These are phyloP conservation scores for Lamprotornis superbus DNA, from an alignment of 2,113 vertebrate genomes.

Conservation along the genomic window DNA sequence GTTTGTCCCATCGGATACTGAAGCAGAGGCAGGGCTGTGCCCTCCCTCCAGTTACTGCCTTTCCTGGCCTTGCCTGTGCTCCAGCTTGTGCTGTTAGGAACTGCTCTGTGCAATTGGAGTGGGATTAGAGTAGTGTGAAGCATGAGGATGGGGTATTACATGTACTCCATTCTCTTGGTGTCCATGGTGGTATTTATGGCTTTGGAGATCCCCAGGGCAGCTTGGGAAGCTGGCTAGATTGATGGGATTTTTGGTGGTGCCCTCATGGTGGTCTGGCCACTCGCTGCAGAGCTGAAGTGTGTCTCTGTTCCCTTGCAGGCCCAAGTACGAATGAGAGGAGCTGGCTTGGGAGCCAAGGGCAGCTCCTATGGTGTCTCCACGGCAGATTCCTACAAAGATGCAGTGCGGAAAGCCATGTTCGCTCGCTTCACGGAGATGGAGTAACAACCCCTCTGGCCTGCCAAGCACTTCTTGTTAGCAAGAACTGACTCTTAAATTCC, in stretches of 20 bases:
- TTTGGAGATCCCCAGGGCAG: not conserved
- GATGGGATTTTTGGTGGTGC: no score
- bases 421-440: slow-evolving; percentile 98
- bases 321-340: slow-evolving; percentile 91
- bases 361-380: slow-evolving; percentile 90
- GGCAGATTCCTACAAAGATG: slow-evolving; percentile 95
- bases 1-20: rapidly evolving
- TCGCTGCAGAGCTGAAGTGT: rapidly evolving
- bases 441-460: slow-evolving; percentile 59
- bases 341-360: slow-evolving; percentile 93
- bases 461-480: not conserved
- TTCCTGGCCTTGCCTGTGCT: not conserved
- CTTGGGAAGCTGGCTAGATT: not conserved
- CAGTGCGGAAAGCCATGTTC: slow-evolving; percentile 98
- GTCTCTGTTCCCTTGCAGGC: slow-evolving; percentile 75
- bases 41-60: not conserved
- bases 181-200: not conserved
- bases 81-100: not conserved
- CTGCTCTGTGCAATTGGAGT: not conserved
- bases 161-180: not conserved
- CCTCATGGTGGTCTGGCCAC: rapidly evolving
- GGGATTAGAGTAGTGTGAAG: rapidly evolving
- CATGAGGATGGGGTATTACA: rapidly evolving
- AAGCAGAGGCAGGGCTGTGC: not conserved
- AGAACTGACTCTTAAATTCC: slow-evolving; percentile 54